These are phyloP conservation scores for Scolanthus callimorphus DNA, from an alignment of 92 coral and sea anemone species.

Conservation along the genomic window DNA sequence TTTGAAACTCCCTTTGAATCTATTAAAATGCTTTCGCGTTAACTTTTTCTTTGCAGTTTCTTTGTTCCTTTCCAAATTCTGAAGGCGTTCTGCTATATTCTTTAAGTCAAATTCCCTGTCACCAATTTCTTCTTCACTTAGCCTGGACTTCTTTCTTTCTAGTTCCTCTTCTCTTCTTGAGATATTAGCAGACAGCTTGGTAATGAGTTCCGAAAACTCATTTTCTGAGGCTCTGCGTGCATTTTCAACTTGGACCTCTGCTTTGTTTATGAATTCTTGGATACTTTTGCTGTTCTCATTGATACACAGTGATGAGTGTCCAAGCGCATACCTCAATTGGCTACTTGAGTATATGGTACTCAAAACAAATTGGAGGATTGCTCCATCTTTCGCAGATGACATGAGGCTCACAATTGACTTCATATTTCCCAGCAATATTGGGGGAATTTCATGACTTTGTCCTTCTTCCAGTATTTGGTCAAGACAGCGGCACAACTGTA, in stretches of 20 bases:
- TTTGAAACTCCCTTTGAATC: constrained; percentile 8
- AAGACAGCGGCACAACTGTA: constrained; percentile 16
- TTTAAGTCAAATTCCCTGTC: constrained; percentile 23
- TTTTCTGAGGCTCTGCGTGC: constrained; percentile 16
- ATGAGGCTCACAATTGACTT: constrained; percentile 8
- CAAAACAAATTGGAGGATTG: constrained; percentile 36
- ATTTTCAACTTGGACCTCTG: constrained; percentile 10
- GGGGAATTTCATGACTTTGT: constrained; percentile 4
- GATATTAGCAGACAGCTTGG: constrained; percentile 19
- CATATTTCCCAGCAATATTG: constrained; percentile 11
- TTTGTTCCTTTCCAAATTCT: constrained; percentile 1
- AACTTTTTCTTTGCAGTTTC: not conserved
- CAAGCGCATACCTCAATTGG: constrained; percentile 27
- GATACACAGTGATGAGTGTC: constrained; percentile 29
- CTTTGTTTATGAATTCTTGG: constrained; percentile 9
- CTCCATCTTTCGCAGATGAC: constrained; percentile 36
- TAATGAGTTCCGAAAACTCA: constrained; percentile 28
- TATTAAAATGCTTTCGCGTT: constrained; percentile 7
- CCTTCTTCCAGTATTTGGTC: constrained; percentile 21
- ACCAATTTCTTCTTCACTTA: constrained; percentile 22
- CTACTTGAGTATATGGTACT: constrained; percentile 23
- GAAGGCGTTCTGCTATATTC: constrained; percentile 6
- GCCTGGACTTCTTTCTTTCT: constrained; percentile 33
- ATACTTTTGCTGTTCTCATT: constrained; percentile 15
- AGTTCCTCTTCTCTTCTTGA: constrained; percentile 2